A percentile compares a stretch with the other conserved stretches of the same genome.
Conservation (phyloP, 2,888 invertebrate species). For the Hypolimnas misippus region DNA sequence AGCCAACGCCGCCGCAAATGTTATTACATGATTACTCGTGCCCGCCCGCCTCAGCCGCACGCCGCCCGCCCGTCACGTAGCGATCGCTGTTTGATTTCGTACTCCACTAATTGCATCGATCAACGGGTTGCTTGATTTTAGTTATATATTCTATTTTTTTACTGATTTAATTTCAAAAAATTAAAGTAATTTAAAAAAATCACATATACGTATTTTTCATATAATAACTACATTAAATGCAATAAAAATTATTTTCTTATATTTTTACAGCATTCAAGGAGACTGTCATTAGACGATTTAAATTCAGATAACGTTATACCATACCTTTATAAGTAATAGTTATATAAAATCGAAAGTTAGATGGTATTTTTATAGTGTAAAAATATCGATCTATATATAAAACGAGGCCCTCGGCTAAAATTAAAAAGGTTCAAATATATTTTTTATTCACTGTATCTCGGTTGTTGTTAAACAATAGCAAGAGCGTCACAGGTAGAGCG, state of each 20-base stretch:
- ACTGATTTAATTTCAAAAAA: no score
- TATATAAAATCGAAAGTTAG: no score
- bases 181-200: no score
- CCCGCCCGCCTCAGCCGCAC: constrained; percentile 17
- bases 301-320: no score
- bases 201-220: no score
- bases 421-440: constrained; percentile 21
- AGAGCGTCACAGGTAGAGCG: constrained; percentile 44
- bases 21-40: constrained; percentile 73
- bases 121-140: neutral
- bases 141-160: no score
- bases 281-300: no score
- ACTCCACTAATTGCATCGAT: constrained; percentile 65
- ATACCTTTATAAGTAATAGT: no score
- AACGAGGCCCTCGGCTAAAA: neutral
- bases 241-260: no score
- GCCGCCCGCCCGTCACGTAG: constrained; percentile 66
- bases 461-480: constrained; percentile 49
- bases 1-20: constrained; percentile 58
- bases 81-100: constrained; percentile 60
- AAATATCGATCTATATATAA: neutral
- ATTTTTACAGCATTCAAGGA: no score
- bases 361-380: no score
- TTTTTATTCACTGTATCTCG: constrained; percentile 36
- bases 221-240: no score